A percentile compares a stretch with the other conserved stretches of the same genome.
phyloP scores from a whole-genome alignment of 2,888 invertebrate species.

The Chydorus sphaericus region DNA sequence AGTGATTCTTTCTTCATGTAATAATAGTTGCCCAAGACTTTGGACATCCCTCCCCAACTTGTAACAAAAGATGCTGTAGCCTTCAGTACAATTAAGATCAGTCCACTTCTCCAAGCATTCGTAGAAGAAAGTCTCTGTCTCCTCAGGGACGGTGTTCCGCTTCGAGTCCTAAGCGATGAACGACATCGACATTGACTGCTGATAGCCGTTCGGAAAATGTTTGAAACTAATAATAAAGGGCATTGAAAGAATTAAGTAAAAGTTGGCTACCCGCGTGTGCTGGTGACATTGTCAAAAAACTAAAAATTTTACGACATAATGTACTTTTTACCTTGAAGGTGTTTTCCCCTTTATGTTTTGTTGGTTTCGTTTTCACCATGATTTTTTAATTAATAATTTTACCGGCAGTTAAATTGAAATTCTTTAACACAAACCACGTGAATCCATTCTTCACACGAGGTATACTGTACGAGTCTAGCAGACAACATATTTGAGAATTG shows the following conservation, averaged over 20 bases:
- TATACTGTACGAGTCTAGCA: no score
- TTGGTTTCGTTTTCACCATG: conserved; percentile 44
- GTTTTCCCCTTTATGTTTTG: conserved; percentile 56
- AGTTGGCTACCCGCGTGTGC: not conserved
- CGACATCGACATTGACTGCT: conserved; percentile 71
- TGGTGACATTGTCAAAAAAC: not conserved
- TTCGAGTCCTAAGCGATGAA: conserved; percentile 69
- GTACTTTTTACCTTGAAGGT: conserved; percentile 51
- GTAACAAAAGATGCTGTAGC: conserved; percentile 58
- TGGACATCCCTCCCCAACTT: conserved; percentile 54
- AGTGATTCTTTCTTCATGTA: conserved; percentile 60
- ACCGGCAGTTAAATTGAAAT: no score
- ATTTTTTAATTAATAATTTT: no score
- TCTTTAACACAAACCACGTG: no score
- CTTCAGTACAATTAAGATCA: conserved; percentile 69
- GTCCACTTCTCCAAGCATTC: conserved; percentile 77
- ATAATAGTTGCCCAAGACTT: conserved; percentile 69
- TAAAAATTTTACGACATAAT: not conserved
- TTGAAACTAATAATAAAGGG: conserved; percentile 48
- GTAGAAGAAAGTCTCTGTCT: conserved; percentile 59
- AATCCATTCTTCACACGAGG: no score
- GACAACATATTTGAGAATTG: no score
- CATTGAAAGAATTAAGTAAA: conserved; percentile 12
- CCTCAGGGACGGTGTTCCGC: conserved; percentile 42
- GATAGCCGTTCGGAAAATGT: conserved; percentile 75